phyloP scores from a whole-genome alignment of 2,797 vertebrate genomes.

The Ctenosaura bakeri region DNA sequence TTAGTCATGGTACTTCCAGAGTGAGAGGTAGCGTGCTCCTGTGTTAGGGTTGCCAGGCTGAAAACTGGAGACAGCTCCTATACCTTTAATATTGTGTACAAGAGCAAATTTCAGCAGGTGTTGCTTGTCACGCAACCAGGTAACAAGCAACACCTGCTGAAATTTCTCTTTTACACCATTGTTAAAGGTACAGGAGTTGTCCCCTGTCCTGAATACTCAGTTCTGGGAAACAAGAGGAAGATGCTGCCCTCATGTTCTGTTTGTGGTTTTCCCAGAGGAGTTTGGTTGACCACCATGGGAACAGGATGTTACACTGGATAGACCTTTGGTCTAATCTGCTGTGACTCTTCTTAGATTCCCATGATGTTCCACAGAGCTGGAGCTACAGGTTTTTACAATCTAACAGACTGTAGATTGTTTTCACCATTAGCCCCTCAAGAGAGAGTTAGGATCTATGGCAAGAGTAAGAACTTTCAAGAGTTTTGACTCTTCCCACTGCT shows the following conservation, averaged over 20 bases:
- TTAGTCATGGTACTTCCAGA: not conserved
- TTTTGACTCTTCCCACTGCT: not conserved
- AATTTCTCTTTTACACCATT: too few relatives aligned
- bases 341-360: not conserved
- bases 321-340: not conserved
- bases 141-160: too few relatives aligned
- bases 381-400: not conserved
- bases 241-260: not conserved
- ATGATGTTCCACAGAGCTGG: not conserved
- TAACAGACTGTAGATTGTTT: not conserved
- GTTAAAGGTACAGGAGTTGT: not conserved
- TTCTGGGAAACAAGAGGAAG: not conserved
- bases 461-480: conserved; percentile 1
- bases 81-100: not conserved
- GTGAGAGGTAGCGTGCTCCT: not conserved
- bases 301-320: not conserved
- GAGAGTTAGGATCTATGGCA: not conserved
- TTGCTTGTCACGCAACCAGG: too few relatives aligned
- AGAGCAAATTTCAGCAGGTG: too few relatives aligned
- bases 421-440: not conserved
- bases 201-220: too few relatives aligned
- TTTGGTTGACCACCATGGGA: not conserved
- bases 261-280: not conserved
- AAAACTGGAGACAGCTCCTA: too few relatives aligned
- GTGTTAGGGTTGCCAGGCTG: too few relatives aligned